These are phyloP conservation scores for Caenorhabditis afra DNA, from an alignment of 2,888 invertebrate genomes.

Conservation along the genomic window DNA sequence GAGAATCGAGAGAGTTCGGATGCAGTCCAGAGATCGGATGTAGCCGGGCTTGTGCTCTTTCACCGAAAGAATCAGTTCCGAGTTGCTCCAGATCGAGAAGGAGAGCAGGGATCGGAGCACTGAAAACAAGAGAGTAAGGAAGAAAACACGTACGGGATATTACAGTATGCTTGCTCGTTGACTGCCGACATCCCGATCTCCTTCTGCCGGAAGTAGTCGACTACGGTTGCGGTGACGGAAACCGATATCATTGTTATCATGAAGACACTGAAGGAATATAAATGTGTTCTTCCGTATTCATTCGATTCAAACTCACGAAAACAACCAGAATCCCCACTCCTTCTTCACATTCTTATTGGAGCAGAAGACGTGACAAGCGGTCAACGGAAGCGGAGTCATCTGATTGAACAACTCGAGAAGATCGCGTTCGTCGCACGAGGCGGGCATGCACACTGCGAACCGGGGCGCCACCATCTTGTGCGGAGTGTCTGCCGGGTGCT, in stretches of 20 bases:
- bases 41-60: slow-evolving; percentile 55
- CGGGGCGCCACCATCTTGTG: slow-evolving; percentile 21
- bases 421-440: slow-evolving; percentile 30
- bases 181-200: slow-evolving; percentile 39
- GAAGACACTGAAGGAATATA: slow-evolving; percentile 36
- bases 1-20: slow-evolving; percentile 66
- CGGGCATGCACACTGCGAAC: slow-evolving; percentile 43
- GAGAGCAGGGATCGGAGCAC: slow-evolving; percentile 48
- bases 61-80: slow-evolving; percentile 45
- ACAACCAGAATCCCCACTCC: slow-evolving; percentile 30
- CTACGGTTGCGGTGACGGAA: slow-evolving; percentile 22
- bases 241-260: slow-evolving; percentile 16
- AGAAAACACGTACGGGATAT: too few relatives aligned
- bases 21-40: slow-evolving; percentile 65
- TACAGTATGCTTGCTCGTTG: slow-evolving; percentile 31
- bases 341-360: slow-evolving; percentile 28
- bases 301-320: slow-evolving; percentile 37
- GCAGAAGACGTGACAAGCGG: slow-evolving; percentile 39
- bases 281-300: background rate
- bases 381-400: slow-evolving; percentile 16
- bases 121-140: slow-evolving; percentile 9
- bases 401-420: slow-evolving; percentile 41
- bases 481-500: background rate
- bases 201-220: slow-evolving; percentile 44
- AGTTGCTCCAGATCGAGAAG: slow-evolving; percentile 63